Conservation (phyloP, 1,140 invertebrate species). For the Trachelipus rathkii region DNA sequence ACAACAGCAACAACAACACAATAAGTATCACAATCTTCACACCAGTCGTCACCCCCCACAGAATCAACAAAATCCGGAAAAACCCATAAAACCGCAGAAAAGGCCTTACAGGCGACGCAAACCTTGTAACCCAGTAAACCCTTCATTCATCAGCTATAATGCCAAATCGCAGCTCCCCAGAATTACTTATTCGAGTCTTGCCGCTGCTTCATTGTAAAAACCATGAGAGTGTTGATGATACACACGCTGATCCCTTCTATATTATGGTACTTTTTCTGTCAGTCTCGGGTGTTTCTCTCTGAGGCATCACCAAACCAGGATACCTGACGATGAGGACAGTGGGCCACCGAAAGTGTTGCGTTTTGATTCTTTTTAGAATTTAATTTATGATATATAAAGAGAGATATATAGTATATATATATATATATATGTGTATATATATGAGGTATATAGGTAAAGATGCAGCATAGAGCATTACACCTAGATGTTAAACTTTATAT, state of each 20-base stretch:
- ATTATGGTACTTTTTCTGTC: not conserved
- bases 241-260: not conserved
- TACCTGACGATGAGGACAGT: not conserved
- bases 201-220: not conserved
- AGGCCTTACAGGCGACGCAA: too few species aligned
- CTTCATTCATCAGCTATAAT: constrained; percentile 2
- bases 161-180: not conserved
- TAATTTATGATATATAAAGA: not conserved
- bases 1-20: not conserved
- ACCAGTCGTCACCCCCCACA: too few species aligned
- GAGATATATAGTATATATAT: not conserved
- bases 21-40: not conserved
- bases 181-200: not conserved
- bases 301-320: not conserved
- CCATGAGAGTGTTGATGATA: not conserved
- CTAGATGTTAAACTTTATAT: too few species aligned
- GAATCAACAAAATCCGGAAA: too few species aligned
- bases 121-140: not conserved
- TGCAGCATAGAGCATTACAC: too few species aligned
- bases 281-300: not conserved
- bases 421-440: not conserved
- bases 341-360: not conserved
- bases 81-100: too few species aligned
- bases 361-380: constrained; percentile 13
- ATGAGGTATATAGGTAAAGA: too few species aligned